Evolutionary conservation across 2,888 invertebrate genomes (phyloP), one percentile per base, ranked within the genome.

Genomic region (Morinoia aosen): DNA sequence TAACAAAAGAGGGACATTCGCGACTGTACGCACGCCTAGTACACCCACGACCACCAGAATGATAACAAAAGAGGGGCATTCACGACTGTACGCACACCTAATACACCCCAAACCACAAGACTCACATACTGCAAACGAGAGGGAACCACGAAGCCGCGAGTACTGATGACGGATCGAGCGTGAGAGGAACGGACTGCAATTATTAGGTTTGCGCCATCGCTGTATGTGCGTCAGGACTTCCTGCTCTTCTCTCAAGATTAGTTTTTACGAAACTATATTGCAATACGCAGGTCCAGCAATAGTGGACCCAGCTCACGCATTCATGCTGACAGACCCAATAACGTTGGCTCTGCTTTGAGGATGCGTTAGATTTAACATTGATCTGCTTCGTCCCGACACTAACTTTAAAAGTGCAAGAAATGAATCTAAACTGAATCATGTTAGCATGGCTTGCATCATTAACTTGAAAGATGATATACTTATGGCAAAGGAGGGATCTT

Each of bases 251-350:
- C 76, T 76, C 76, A 76, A 76, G 76, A 61, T 12, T 12, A 76
- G 76, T 76, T 76, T 76, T 76, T 76, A 76, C 76, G 76, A 76
- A 76, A 76, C 76, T 33, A 76, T 76, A 76, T 76, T 76, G 76
- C 76, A 76, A 7, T 25, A 33, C 76, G 10, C 76, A 33, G 25
- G 76, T 76, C 76, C 76, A 25, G 76, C 76, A 33, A 33, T 33
- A 33, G 2, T 76, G 76, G 76, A 8, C 25, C 25, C 19, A 16
- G 33, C 25, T 76, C 76, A 76, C 76, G 76, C 76, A 76, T 16
- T 76, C 76, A 33, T 33, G 19, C 19, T 76, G 25, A 33, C 33
- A 33, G 33, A 76, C 25, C 76, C 76, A 25, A 33, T 33, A 76
- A 33, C 25, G 76, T 76, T 76, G 19, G 76, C 12, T 76, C 33